Conservation (phyloP, 1,140 invertebrate genomes). For the Aphis gossypii region DNA sequence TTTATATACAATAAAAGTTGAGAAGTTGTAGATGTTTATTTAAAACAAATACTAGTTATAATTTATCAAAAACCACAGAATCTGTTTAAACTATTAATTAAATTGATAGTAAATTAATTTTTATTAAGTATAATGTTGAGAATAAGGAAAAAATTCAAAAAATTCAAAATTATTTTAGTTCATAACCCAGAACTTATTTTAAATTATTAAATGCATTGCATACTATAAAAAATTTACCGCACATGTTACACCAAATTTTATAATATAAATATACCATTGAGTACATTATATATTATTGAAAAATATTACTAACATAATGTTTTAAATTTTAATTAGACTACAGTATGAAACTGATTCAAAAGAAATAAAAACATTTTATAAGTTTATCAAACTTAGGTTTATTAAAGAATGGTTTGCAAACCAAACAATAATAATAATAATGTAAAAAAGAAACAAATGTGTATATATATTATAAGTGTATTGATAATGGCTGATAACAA, state of each 20-base stretch:
- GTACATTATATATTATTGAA: neutral
- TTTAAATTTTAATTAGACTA: neutral
- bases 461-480: conserved; percentile 2
- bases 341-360: neutral
- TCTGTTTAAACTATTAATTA: neutral
- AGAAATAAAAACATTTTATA: neutral
- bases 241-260: neutral
- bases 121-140: neutral
- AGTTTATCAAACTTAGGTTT: neutral
- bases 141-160: neutral
- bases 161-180: neutral
- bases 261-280: no score
- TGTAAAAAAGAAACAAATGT: neutral
- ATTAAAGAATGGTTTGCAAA: neutral
- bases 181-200: neutral
- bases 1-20: no score
- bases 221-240: neutral
- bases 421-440: conserved; percentile 14
- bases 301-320: neutral
- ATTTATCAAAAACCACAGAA: neutral
- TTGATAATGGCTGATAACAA: conserved; percentile 26
- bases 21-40: neutral
- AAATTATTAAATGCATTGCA: neutral
- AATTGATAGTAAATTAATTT: neutral
- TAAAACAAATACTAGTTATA: neutral